Evolutionary conservation across 1,140 invertebrate genomes (phyloP).

Genomic region (Brachionus koreanus): DNA sequence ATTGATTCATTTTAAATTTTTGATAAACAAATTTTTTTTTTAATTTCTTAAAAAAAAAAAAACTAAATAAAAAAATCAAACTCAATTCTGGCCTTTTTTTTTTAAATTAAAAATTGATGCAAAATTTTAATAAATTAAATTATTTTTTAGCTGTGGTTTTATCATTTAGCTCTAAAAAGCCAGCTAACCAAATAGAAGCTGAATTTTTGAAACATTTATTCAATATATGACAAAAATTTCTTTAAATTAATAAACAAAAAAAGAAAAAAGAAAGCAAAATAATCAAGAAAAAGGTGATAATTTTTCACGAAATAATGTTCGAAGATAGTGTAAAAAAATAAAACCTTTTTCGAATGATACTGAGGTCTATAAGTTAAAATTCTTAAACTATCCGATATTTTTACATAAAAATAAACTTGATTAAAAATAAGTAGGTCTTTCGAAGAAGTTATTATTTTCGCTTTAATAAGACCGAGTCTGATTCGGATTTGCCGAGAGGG

Average conservation of each 20-base stretch:
- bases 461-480: background rate
- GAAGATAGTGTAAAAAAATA: background rate
- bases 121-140: no score
- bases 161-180: background rate
- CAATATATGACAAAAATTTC: conserved; percentile 37
- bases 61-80: no score
- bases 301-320: background rate
- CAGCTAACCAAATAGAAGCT: background rate
- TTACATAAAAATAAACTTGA: conserved; percentile 29
- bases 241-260: conserved; percentile 41
- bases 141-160: background rate
- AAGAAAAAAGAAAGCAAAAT: conserved; percentile 19
- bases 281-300: background rate
- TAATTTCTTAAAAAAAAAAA: no score
- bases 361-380: conserved; percentile 1
- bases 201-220: conserved; percentile 19
- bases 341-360: background rate
- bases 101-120: no score
- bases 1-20: no score
- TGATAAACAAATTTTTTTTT: no score
- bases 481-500: background rate
- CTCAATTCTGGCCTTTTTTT: no score
- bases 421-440: conserved; percentile 36
- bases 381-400: conserved; percentile 25
- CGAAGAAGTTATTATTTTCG: background rate